Evolutionary conservation across 2,113 vertebrate genomes (phyloP), one percentile per base, ranked within the genome.

Genomic region (Cololabis saira): DNA sequence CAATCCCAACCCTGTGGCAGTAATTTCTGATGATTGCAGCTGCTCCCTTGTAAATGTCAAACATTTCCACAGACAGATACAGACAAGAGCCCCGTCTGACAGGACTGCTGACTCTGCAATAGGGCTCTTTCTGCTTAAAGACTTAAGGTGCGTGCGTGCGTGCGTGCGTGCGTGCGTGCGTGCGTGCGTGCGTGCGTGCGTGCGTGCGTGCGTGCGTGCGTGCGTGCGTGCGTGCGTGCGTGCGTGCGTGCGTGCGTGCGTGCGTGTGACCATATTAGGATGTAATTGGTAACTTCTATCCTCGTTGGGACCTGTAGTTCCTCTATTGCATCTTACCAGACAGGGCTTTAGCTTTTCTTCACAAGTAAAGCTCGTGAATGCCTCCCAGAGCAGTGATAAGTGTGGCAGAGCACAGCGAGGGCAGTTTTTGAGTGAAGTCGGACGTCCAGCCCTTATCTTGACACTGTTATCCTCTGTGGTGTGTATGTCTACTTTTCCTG

Each of bases 41-140:
- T 71, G 78, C 78, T 85, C 67, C 62, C 61, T 61, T 3, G 3
- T 73, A 67, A 76, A 83, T 48, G 67, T 82, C 78, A 76, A 57
- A 58, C 52, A 16, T 19, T 44, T 64, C 16, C 27, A 74, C 30
- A 80, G 40, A 53, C 45, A 44, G 47, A 74, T 47, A 37, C 16
- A 16, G 61, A 82, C 24, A 21, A 53, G 59, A 63, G 56, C 12
- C 1, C 1, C 8, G 48, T 16, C 78, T 76, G 72, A 79, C 67
- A 75, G 67, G 48, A 63, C 67, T 48, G 76, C 54, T 11, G 62
- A 63, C 33, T 1, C 76, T 42, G 30, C 33, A 37, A 37, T 7
- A 37, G 10, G 5, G 33, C 33, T 37, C 33, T 11, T 37, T 37
- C 33, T 37, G 33, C 33, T 37, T 37, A 4, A 37, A 37, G 6